These are phyloP conservation scores for Rhea pennata DNA, from an alignment of 2,113 vertebrate species.

Conservation along the genomic window DNA sequence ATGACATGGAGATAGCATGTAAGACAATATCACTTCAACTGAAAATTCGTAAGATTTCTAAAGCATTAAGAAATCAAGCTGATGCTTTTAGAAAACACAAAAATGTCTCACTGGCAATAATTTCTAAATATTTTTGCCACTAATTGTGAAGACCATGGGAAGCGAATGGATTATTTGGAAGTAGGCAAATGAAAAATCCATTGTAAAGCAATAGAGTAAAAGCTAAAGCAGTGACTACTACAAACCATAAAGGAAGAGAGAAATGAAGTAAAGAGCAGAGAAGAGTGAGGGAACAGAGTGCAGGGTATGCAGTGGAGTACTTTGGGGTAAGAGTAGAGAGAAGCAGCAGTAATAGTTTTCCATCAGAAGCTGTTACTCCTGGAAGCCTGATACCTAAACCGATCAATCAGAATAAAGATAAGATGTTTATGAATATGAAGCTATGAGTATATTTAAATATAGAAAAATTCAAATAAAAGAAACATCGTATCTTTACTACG, in stretches of 20 bases:
- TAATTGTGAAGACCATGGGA: background rate
- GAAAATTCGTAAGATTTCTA: slow-evolving; percentile 4
- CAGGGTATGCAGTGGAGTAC: background rate
- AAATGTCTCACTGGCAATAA: slow-evolving; percentile 3
- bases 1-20: background rate
- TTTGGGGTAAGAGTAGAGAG: background rate
- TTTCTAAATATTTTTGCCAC: background rate
- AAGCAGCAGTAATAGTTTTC: slow-evolving; percentile 26
- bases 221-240: background rate
- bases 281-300: background rate
- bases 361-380: slow-evolving; percentile 28
- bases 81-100: background rate
- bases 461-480: slow-evolving; percentile 57
- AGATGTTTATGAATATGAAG: slow-evolving; percentile 49
- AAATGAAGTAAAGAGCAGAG: background rate
- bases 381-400: slow-evolving; percentile 43
- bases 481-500: slow-evolving; percentile 2
- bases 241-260: background rate
- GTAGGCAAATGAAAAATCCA: background rate
- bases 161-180: background rate
- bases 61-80: background rate
- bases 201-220: background rate
- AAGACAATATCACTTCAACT: background rate
- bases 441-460: slow-evolving; percentile 58
- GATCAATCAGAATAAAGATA: slow-evolving; percentile 45